Evolutionary conservation across 2,797 vertebrate genomes (phyloP), one percentile per base, ranked within the genome.

Genomic region (Ctenopoma multispine): DNA sequence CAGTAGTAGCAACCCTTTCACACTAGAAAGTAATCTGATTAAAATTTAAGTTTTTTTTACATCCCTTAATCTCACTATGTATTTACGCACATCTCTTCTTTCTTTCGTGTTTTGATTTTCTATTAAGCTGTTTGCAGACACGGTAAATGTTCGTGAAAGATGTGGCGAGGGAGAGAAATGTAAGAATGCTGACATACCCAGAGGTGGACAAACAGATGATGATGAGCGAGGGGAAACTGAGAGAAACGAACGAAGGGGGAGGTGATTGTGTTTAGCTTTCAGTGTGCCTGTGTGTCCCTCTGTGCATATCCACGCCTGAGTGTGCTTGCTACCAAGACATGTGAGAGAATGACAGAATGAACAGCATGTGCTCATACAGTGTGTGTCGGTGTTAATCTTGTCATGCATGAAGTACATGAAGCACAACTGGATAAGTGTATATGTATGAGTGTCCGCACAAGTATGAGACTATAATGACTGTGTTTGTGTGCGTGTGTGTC

Each of bases 171-270:
- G 50, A 31, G n/a, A 27, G 18, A 17, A 36, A 24, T 18, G 18
- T 4, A 27, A 55, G 14, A 64, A 7, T 43, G 53, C 75, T 69
- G 76, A 69, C 72, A 61, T 40, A 60, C 29, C 12, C 23, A 24
- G 15, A 63, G 60, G 70, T 27, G 40, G 66, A 77, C 40, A 73
- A 73, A 79, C 46, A 57, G 74, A 80, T 68, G 51, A 68, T 24
- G 73, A 79, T 49, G 58, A 80, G 77, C 24, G 43, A 54, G 57
- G 57, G 44, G 54, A 63, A 49, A 21, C n/a, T 11, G 40, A 18
- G 29, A 43, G 48, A 49, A 41, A 47, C 10, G 43, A 40, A 40
- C 24, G 27, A 20, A 53, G 20, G 41, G 41, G 5, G 23, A 27
- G 69, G 59, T 60, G 66, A 68, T 31, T 44, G 56, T 71, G 56